Percentiles rank a stretch among this genome's conserved stretches.
Conservation (phyloP, 2,888 invertebrate genomes). For the Heliconius ethilla region DNA sequence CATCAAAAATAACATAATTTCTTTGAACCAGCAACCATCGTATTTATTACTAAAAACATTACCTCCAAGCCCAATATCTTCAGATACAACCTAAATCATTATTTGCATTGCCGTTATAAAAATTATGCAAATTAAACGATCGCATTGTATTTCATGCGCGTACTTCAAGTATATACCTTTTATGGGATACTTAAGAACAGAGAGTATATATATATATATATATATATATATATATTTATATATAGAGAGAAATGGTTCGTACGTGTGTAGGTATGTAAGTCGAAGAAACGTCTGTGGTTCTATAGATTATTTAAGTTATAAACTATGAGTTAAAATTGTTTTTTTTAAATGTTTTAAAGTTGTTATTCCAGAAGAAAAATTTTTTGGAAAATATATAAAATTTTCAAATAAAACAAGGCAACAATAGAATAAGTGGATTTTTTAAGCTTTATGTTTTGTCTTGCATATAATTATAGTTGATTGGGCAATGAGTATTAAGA, state of each 20-base stretch:
- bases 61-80: background rate
- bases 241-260: background rate
- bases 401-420: too few species aligned
- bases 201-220: background rate
- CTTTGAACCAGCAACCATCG: background rate
- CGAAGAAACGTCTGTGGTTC: background rate
- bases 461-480: too few species aligned
- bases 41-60: background rate
- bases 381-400: background rate
- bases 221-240: background rate
- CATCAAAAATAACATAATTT: background rate
- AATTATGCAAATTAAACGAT: conserved; percentile 15
- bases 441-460: too few species aligned
- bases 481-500: too few species aligned
- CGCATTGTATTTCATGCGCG: background rate
- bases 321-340: background rate
- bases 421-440: too few species aligned
- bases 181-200: background rate
- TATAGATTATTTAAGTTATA: background rate
- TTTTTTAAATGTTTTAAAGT: too few species aligned
- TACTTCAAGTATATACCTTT: background rate
- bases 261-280: background rate
- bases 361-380: background rate
- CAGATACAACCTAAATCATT: background rate
- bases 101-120: background rate